Base-by-base conservation (phyloP, 2,888 invertebrate genomes). In the Meghimatium bilineatum region DNA sequence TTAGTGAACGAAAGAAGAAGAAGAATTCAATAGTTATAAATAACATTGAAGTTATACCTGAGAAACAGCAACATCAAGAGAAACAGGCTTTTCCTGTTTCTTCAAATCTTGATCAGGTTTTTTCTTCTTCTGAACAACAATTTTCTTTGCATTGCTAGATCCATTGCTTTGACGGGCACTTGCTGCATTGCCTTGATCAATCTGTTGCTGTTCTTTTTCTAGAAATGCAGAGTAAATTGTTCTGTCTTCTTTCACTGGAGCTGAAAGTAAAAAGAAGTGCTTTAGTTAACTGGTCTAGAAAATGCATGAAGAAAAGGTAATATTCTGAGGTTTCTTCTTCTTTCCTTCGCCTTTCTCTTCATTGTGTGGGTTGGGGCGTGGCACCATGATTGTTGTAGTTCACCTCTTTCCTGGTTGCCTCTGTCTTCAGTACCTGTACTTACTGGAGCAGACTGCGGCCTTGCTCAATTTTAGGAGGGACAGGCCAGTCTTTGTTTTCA, bases 221-320 rank as follows among this genome's bases (percentile, higher is more conserved):
- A 91, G 75, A 84, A 93, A 92, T 14, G 90, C 93, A 87, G 92
- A 91, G 87, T 92, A 93, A 80, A 93, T 92, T 36, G 93, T 92
- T 32, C 90, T 86, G 8, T 90, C 90, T 85, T 93, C 92, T 83
- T 92, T 89, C 32, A 93, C 86, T 75, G 93, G 92, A 86, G 89
- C 93, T 93, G 85, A 72, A 89, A 89, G 60, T 36, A 23, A 6
- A 52, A 32, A n/a, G n/a, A n/a, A n/a, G n/a, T n/a, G n/a, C n/a
- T n/a, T n/a, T n/a, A n/a, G n/a, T n/a, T n/a, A n/a, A n/a, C n/a
- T n/a, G n/a, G n/a, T n/a, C n/a, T n/a, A n/a, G n/a, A n/a, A n/a
- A n/a, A n/a, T n/a, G n/a, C n/a, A n/a, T n/a, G n/a, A n/a, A n/a
- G n/a, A n/a, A n/a, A n/a, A n/a, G n/a, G n/a, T n/a, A n/a, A n/a